Conservation (phyloP, 2,888 invertebrate species). For the Leptopilina myrica region DNA sequence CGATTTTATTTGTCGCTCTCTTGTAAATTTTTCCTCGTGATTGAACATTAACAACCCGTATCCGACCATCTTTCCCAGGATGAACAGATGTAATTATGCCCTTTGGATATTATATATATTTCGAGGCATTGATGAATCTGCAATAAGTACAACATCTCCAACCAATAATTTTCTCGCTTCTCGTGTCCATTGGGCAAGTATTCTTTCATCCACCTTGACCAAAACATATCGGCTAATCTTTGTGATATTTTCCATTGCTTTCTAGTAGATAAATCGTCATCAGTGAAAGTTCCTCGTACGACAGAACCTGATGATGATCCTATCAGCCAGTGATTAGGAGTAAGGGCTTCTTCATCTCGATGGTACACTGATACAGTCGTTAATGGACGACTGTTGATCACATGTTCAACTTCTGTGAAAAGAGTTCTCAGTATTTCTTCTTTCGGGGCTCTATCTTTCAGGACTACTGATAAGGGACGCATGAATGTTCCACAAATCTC, state of each 20-base stretch:
- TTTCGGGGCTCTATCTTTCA: slow-evolving; percentile 49
- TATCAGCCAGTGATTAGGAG: slow-evolving; percentile 65
- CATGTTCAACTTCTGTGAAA: slow-evolving; percentile 47
- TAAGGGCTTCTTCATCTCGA: slow-evolving; percentile 60
- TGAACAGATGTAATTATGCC: background rate
- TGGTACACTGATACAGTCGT: slow-evolving; percentile 60
- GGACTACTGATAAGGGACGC: slow-evolving; percentile 48
- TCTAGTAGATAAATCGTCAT: background rate
- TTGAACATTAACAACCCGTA: slow-evolving; percentile 26
- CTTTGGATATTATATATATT: slow-evolving; percentile 42
- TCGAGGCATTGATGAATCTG: slow-evolving; percentile 28
- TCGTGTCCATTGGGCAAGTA: slow-evolving; percentile 58
- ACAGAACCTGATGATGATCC: slow-evolving; percentile 44
- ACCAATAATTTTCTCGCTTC: background rate
- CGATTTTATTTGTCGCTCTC: background rate
- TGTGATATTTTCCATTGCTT: slow-evolving; percentile 50
- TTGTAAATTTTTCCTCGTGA: background rate
- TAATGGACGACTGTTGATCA: slow-evolving; percentile 57
- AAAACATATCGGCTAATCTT: slow-evolving; percentile 54
- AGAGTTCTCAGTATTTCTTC: slow-evolving; percentile 54
- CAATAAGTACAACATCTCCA: slow-evolving; percentile 43
- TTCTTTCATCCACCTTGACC: slow-evolving; percentile 65
- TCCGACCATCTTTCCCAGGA: slow-evolving; percentile 15
- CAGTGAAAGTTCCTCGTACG: background rate
- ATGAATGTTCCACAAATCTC: no score